Conservation (phyloP, 2,113 vertebrate genomes). For the Harpagus bidentatus region DNA sequence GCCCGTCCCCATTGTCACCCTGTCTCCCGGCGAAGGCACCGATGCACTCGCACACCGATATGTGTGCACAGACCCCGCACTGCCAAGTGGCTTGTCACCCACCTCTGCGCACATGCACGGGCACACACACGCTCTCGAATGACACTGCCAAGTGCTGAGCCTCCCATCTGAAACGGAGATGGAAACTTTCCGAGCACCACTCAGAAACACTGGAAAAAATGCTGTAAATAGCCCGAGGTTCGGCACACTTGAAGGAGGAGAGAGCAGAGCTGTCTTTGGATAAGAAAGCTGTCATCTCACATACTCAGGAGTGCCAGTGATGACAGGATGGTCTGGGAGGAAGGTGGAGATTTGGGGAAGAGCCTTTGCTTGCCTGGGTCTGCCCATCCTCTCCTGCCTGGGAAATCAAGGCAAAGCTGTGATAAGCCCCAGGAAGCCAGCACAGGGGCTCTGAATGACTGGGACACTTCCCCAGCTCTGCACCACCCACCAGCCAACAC, state of each 20-base stretch:
- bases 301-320: not conserved
- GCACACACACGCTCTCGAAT: fast-evolving
- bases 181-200: not conserved
- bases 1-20: not conserved
- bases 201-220: not conserved
- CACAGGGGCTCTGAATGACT: not conserved
- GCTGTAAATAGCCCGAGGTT: not conserved
- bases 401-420: not conserved
- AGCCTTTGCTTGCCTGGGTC: not conserved
- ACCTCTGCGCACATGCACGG: not conserved
- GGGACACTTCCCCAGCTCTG: not conserved
- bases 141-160: not conserved
- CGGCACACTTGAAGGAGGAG: not conserved
- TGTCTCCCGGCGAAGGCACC: fast-evolving
- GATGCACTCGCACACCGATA: fast-evolving
- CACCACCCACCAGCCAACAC: not conserved
- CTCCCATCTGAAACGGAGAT: not conserved
- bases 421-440: not conserved
- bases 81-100: not conserved
- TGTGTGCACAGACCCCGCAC: fast-evolving
- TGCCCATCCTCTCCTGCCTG: not conserved
- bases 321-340: not conserved
- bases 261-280: not conserved
- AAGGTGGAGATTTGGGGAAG: not conserved
- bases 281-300: not conserved